Percentiles rank a stretch among this genome's conserved stretches.
phyloP scores from a whole-genome alignment of 2,797 vertebrate species.

The Sebastes trivittatus region DNA sequence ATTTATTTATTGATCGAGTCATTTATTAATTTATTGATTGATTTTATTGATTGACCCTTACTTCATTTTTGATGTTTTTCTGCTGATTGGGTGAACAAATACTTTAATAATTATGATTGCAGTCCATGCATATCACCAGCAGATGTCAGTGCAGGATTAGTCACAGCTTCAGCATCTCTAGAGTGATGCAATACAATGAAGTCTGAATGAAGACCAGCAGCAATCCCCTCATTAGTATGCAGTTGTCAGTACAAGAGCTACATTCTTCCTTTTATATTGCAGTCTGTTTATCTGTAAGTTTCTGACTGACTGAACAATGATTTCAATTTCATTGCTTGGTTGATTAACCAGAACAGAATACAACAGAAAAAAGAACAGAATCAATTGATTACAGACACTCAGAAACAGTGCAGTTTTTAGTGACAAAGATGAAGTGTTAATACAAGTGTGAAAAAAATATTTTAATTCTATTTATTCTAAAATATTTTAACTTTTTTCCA shows the following conservation, averaged over 20 bases:
- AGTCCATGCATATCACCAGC: background rate
- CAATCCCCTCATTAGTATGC: too few relatives aligned
- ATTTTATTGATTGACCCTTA: too few relatives aligned
- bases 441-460: too few relatives aligned
- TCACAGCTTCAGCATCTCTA: background rate
- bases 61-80: too few relatives aligned
- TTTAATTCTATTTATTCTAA: too few relatives aligned
- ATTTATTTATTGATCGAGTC: too few relatives aligned
- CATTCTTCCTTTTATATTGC: background rate
- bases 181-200: conserved; percentile 20
- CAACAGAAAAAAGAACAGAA: background rate
- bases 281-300: background rate
- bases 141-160: conserved; percentile 42
- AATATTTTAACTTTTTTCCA: too few relatives aligned
- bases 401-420: background rate
- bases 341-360: background rate
- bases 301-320: background rate
- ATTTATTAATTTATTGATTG: too few relatives aligned
- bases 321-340: background rate
- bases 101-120: background rate
- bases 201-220: background rate
- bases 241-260: background rate
- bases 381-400: background rate
- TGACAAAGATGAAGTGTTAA: background rate
- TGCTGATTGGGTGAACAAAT: too few relatives aligned